These are phyloP conservation scores for Trichoplusia ni DNA, from an alignment of 1,140 invertebrate species.

Conservation along the genomic window DNA sequence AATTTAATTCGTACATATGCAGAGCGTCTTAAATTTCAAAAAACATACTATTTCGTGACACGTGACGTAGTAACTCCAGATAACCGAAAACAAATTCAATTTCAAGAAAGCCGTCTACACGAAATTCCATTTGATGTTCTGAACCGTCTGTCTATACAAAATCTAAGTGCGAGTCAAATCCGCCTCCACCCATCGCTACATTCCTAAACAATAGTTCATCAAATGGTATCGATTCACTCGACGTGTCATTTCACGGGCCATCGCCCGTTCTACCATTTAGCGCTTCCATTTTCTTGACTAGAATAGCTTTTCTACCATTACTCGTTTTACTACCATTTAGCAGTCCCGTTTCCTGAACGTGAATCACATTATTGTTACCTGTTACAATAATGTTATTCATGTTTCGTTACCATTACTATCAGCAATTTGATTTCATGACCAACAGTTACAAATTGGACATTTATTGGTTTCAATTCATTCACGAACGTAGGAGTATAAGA, in stretches of 20 bases:
- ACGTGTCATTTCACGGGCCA: conserved; percentile 74
- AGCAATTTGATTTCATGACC: not conserved
- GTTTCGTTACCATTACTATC: not conserved
- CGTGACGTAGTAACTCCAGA: no score
- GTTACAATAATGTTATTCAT: not conserved
- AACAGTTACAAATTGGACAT: not conserved
- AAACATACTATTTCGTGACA: no score
- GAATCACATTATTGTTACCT: no score
- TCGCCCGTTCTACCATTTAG: conserved; percentile 66
- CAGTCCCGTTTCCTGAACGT: not conserved
- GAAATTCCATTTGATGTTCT: conserved; percentile 2
- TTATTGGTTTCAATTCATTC: not conserved
- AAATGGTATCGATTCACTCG: conserved; percentile 55
- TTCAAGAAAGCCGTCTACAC: not conserved
- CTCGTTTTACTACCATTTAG: conserved; percentile 34
- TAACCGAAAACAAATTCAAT: no score
- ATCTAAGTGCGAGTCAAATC: conserved; percentile 39
- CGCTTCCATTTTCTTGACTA: conserved; percentile 66
- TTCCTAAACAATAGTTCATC: conserved; percentile 73
- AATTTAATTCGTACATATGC: no score
- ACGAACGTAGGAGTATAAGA: not conserved
- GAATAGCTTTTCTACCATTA: conserved; percentile 44
- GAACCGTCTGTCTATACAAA: conserved; percentile 27
- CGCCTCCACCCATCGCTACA: conserved; percentile 41
- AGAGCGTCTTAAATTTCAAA: no score